Conservation (phyloP, 2,888 invertebrate species). For the Diogma glabrata region DNA sequence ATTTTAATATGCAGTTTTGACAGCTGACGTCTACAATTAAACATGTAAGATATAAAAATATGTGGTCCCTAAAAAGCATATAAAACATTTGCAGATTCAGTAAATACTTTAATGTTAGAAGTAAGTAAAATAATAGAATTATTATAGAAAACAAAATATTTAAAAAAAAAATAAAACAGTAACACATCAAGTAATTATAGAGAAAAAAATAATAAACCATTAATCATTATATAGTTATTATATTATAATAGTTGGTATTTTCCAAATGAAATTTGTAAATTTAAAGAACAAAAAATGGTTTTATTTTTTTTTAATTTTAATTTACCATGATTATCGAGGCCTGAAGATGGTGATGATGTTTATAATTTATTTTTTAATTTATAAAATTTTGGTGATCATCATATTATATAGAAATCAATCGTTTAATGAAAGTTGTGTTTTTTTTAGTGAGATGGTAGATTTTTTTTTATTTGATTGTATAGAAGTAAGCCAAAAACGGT, state of each 20-base stretch:
- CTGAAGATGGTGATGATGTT: slow-evolving; percentile 7
- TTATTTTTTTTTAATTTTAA: background rate
- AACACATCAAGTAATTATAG: background rate
- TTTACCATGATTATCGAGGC: slow-evolving; percentile 9
- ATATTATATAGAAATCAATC: slow-evolving; percentile 7
- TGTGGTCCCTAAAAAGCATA: too few relatives aligned
- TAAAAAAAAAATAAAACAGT: background rate
- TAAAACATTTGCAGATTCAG: too few relatives aligned
- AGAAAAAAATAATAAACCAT: background rate
- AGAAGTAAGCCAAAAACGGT: slow-evolving; percentile 6
- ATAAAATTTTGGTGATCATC: slow-evolving; percentile 4
- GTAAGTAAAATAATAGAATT: background rate
- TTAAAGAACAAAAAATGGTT: background rate
- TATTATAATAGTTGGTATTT: background rate
- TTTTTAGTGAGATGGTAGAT: slow-evolving; percentile 3
- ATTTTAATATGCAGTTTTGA: too few relatives aligned
- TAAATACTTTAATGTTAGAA: too few relatives aligned
- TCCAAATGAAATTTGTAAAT: slow-evolving; percentile 2
- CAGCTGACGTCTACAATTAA: too few relatives aligned
- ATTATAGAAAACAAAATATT: background rate
- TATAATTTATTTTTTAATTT: slow-evolving; percentile 5
- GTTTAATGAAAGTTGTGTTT: slow-evolving; percentile 3
- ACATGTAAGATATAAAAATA: too few relatives aligned
- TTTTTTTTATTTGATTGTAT: slow-evolving; percentile 3
- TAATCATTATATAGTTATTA: background rate